Evolutionary conservation across 2,797 vertebrate genomes (phyloP), one percentile per base, ranked within the genome.

Genomic region (Chiroxiphia lanceolata): DNA sequence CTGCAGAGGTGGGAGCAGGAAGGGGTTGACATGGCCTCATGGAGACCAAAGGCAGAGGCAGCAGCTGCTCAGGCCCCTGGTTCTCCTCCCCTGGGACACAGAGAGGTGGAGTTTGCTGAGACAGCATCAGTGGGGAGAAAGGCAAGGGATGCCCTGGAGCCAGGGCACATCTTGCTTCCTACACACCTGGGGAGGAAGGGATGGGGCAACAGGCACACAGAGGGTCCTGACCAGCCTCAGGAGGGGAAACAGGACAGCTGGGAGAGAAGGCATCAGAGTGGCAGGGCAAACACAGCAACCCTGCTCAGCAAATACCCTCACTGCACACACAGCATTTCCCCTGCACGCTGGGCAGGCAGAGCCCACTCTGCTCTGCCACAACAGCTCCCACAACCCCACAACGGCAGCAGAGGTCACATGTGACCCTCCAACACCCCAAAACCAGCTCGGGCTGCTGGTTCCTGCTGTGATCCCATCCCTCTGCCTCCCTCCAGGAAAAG

Each of bases 361-460:
- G 13, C 67, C 19, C 1, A 0, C 56, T 50, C 42, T 11, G 72
- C 77, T 29, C 57, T 3, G 36, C 90, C 29, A 5, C 6, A 16
- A 3, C 0, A 0, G 13, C 23, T 47, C 33, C 31, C 71, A 34
- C 8, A 0, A 7, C 63, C 34, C 44, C 0, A 0, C 48, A 9
- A 1, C 51, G 47, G 2, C 48, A 44, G 63, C 9, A 0, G 59
- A 19, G 27, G 23, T 15, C 15, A 3, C 2, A 4, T 0, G 9
- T 4, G 7, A 31, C 1, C 31, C 83, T 56, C 44, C 1, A 2
- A 1, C 3, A 9, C 23, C 79, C 67, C 67, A 3, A n/a, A 36
- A 3, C 3, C 81, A 6, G 34, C 53, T 6, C 19, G 1, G 16
- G 8, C 13, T 8, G 40, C 63, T 0, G 26, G 2, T 0, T 15